These are phyloP conservation scores for Meloidogyne chitwoodi DNA, from an alignment of 1,140 invertebrate genomes.

Conservation along the genomic window DNA sequence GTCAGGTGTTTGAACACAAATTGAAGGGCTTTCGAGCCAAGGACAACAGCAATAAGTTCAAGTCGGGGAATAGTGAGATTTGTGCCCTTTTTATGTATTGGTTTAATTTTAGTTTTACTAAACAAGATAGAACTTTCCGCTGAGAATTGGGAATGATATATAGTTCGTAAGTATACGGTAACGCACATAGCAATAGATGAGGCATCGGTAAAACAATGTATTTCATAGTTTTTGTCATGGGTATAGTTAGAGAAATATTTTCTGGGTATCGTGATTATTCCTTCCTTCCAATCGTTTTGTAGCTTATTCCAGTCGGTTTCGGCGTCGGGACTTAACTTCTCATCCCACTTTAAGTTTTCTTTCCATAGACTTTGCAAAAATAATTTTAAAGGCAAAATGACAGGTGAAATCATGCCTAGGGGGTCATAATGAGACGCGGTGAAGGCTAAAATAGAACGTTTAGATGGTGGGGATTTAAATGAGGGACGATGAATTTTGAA, in stretches of 20 bases:
- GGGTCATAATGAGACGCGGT: not conserved
- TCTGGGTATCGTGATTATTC: not conserved
- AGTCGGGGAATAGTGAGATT: not conserved
- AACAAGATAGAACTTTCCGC: not conserved
- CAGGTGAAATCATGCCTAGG: not conserved
- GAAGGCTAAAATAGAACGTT: not conserved
- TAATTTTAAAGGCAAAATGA: not conserved
- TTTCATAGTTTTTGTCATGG: not conserved
- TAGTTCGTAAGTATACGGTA: not conserved
- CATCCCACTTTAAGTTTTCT: not conserved
- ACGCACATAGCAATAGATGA: not conserved
- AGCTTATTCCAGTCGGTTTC: no score
- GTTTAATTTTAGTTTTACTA: conserved; percentile 1
- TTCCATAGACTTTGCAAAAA: not conserved
- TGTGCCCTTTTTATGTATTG: not conserved
- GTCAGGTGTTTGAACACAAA: not conserved
- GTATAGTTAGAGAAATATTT: not conserved
- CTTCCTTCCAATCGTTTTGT: not conserved
- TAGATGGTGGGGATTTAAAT: not conserved
- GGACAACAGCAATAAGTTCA: not conserved
- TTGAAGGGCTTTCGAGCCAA: not conserved
- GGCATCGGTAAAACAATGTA: not conserved
- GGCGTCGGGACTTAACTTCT: not conserved
- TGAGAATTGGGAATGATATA: not conserved
- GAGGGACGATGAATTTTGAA: not conserved